Base-by-base conservation (phyloP, 2,888 invertebrate genomes). In the Ischnus inquisitorius region DNA sequence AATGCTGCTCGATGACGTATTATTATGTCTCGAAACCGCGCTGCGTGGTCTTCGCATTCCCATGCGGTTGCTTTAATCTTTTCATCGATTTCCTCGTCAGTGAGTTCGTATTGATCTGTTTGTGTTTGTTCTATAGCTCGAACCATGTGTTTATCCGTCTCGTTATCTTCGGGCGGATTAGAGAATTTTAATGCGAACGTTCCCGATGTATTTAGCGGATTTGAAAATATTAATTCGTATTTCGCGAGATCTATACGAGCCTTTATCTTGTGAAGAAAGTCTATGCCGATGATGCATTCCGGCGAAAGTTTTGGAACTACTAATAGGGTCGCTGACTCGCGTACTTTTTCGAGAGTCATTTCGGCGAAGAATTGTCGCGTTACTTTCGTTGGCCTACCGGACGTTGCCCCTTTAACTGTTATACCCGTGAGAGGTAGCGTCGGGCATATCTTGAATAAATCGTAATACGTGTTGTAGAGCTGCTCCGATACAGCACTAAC, bases 251-350 rank as follows among this genome's bases (percentile, higher is more conserved):
- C 57, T 22, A 57, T 57, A 2, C 25, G 19, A 10, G 57, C 57
- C 19, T 22, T 57, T 3, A 57, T 1, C 12, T 57, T 57, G 8
- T 57, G 57, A 3, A 57, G n/a, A 25, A 57, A 57, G 12, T 57
- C 57, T 4, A 57, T 25, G 19, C 57, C 57, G 12, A 57, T 57
- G 22, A 57, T 57, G n/a, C 57, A 54, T 2, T 54, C 57, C 4
- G 57, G 19, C 5, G 57, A 57, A 3, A 57, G 57, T 22, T 57
- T 57, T 8, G 57, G 57, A 0, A 57, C 22, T 16, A 57, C 57
- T 4, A 57, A 22, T 19, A 57, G 57, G 10, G 57, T 57, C 3
- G 57, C 25, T 3, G 8, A 12, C 8, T 57, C 25, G 1, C 19
- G 57, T 57, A n/a, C 14, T n/a, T 14, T n/a, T 16, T 1, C 4